Conservation (phyloP, 2,113 vertebrate species). For the Pristiophorus japonicus region DNA sequence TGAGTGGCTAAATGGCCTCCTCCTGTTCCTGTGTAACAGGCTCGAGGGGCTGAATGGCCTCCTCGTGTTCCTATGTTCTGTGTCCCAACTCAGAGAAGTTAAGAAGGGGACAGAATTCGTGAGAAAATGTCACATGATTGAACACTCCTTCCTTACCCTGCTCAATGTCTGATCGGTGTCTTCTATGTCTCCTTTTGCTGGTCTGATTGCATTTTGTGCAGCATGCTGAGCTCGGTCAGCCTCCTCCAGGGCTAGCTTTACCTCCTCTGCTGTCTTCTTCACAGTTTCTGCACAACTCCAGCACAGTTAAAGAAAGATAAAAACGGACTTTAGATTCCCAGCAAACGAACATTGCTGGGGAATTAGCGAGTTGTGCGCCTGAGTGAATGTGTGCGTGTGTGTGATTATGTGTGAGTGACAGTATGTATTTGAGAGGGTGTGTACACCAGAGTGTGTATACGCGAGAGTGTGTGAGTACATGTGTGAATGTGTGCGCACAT, state of each 20-base stretch:
- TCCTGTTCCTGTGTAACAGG: no score
- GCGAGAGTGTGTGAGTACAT: background rate
- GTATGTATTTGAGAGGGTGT: no score
- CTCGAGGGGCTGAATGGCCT: no score
- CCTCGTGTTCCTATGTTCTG: background rate
- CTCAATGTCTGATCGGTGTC: constrained; percentile 66
- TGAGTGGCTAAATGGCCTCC: background rate
- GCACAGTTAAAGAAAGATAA: background rate
- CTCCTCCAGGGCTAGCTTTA: constrained; percentile 71
- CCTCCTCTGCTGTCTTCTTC: constrained; percentile 67
- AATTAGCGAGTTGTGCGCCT: background rate
- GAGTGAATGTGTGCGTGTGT: no score
- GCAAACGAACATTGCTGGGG: no score
- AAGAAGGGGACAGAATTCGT: background rate
- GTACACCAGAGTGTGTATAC: no score
- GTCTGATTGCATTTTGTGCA: constrained; percentile 72
- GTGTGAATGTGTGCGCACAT: background rate
- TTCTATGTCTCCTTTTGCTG: constrained; percentile 67
- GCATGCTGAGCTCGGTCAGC: constrained; percentile 68
- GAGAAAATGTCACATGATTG: background rate
- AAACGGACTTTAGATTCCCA: background rate
- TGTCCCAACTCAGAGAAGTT: background rate
- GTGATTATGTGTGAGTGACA: no score
- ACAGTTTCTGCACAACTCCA: constrained; percentile 76
- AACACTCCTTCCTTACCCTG: constrained; percentile 46